Evolutionary conservation across 2,888 invertebrate genomes (phyloP).

Genomic region (Polydrusus pterygomalis): DNA sequence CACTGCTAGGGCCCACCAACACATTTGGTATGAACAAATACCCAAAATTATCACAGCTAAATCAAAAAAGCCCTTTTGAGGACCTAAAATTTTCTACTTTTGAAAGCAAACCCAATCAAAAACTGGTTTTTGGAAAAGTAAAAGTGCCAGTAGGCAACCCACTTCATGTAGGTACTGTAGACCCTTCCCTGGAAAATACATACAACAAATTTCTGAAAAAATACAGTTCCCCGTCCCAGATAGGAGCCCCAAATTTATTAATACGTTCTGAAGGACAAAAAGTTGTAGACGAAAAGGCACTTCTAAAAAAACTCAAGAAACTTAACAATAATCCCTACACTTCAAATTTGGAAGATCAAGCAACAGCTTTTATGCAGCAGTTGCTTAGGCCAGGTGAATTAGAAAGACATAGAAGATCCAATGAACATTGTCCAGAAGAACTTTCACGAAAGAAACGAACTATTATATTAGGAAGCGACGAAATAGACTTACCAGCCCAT

Average conservation of each 20-base stretch:
- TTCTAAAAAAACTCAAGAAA: constrained; percentile 60
- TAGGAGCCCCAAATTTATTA: background rate
- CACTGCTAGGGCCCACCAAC: background rate
- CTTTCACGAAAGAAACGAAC: constrained; percentile 55
- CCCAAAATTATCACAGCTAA: background rate
- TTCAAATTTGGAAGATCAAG: constrained; percentile 50
- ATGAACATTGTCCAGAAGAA: background rate
- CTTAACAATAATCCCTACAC: constrained; percentile 57
- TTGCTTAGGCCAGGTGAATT: constrained; percentile 36
- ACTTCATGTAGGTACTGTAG: background rate
- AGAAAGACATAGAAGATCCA: constrained; percentile 9
- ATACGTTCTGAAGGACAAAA: constrained; percentile 20
- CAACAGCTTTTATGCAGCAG: constrained; percentile 42
- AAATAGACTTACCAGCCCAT: constrained; percentile 60
- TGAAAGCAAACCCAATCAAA: background rate
- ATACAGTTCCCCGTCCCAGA: background rate
- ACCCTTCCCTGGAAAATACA: background rate
- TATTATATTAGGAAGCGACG: constrained; percentile 57
- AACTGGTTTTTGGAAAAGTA: background rate
- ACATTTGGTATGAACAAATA: background rate
- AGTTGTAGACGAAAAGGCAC: constrained; percentile 39
- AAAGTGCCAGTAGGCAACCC: background rate
- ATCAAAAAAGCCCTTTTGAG: background rate
- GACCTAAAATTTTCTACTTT: background rate
- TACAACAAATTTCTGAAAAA: constrained; percentile 5